phyloP scores from a whole-genome alignment of 2,113 vertebrate species.

The Microtus montanus region DNA sequence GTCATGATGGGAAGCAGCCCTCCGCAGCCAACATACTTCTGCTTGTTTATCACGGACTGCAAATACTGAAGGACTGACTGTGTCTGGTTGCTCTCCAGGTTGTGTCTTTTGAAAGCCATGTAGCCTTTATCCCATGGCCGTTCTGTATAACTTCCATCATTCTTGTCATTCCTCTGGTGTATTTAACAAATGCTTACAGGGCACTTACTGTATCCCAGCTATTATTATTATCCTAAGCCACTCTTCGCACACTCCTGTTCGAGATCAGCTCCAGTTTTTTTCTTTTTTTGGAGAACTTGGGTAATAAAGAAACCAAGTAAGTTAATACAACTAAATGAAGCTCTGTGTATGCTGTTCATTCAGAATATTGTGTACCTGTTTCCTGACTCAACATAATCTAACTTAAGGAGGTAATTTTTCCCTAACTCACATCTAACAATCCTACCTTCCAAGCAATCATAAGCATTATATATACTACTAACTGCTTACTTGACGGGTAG shows the following conservation, averaged over 20 bases:
- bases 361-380: background rate
- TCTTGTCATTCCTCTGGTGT: background rate
- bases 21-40: background rate
- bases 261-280: background rate
- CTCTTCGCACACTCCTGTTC: background rate
- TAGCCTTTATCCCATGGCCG: background rate
- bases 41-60: background rate
- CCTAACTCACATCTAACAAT: background rate
- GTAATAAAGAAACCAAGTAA: background rate
- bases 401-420: background rate
- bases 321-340: background rate
- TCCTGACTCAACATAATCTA: background rate
- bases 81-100: background rate
- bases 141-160: background rate
- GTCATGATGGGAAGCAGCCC: background rate
- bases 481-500: background rate
- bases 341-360: background rate
- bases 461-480: background rate
- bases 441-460: background rate
- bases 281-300: background rate
- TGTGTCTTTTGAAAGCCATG: background rate
- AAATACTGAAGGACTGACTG: background rate
- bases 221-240: slow-evolving; percentile 13
- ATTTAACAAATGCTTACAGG: background rate
- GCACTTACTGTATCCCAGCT: background rate